Base-by-base conservation (phyloP, 2,888 invertebrate genomes). In the Falcaria lacertinaria region DNA sequence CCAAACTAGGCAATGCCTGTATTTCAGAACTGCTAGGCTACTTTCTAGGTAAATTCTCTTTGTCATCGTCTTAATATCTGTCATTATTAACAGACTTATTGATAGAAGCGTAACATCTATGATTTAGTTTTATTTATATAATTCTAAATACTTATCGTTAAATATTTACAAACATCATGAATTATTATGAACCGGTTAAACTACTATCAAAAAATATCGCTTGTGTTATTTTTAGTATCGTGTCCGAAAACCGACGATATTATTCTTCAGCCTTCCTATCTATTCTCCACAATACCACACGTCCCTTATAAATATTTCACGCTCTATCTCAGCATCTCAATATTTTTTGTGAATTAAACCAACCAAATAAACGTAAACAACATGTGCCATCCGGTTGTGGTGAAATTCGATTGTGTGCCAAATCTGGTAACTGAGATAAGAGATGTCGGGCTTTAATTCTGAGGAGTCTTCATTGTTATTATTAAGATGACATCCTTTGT, bases 341-440 rank as follows among this genome's bases (percentile, higher is more conserved):
- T 50, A 52, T 71, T 80, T 80, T 80, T 78, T 75, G 66, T 68
- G 56, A 62, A 63, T 72, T 67, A 71, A 74, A 76, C 69, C 58
- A 60, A 64, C 65, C 69, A 74, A 80, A 81, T 75, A 80, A 80
- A 79, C 64, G 77, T 74, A 82, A 80, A 83, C 75, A 80, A 61
- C 61, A 59, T 58, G 63, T 61, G 68, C 71, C 81, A 80, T 85
- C 83, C 84, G 83, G 80, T 74, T 78, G 74, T 74, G 62, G 68
- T 54, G 46, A 53, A 57, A 60, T 62, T 63, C 58, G 54, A 63
- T 67, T 61, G 60, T 49, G 25, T 43, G 3, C 32, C 43, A 46
- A 43, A 43, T 43, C 45, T 47, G 46, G 48, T 52, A 50, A 46
- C 52, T 50, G 52, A 56, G 48, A 14, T 37, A 22, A 25, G 22